phyloP scores from a whole-genome alignment of 2,113 vertebrate genomes.

The Camelus bactrianus region DNA sequence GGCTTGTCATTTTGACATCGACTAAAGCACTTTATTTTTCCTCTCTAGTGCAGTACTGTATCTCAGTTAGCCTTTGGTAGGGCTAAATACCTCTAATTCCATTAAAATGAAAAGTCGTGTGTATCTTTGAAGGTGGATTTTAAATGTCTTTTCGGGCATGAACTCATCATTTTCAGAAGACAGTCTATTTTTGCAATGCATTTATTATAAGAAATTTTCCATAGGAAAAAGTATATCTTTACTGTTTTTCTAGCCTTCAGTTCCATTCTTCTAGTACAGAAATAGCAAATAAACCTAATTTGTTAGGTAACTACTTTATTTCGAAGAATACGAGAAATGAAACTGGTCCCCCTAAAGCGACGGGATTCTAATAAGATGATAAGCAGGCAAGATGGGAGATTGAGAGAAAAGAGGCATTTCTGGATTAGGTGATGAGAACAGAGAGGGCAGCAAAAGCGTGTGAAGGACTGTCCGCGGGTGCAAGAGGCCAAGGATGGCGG shows the following conservation, averaged over 20 bases:
- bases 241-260: neutral
- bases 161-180: conserved; percentile 68
- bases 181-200: neutral
- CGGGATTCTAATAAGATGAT: neutral
- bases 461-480: too few species aligned
- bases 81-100: conserved; percentile 65
- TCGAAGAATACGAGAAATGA: neutral
- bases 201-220: conserved; percentile 33
- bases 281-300: neutral
- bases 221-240: neutral
- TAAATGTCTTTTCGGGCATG: conserved; percentile 52
- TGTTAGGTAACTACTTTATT: neutral
- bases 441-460: too few species aligned
- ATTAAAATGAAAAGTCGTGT: conserved; percentile 70
- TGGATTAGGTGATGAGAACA: neutral
- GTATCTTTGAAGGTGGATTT: conserved; percentile 37
- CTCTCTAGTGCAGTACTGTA: conserved; percentile 36
- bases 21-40: conserved; percentile 81
- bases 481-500: neutral
- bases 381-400: neutral
- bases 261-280: neutral
- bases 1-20: conserved; percentile 83
- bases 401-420: neutral
- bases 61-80: conserved; percentile 69
- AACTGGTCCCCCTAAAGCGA: neutral